Evolutionary conservation across 2,888 invertebrate genomes (phyloP), one percentile per base, ranked within the genome.

Genomic region (Lydus trimaculatus): DNA sequence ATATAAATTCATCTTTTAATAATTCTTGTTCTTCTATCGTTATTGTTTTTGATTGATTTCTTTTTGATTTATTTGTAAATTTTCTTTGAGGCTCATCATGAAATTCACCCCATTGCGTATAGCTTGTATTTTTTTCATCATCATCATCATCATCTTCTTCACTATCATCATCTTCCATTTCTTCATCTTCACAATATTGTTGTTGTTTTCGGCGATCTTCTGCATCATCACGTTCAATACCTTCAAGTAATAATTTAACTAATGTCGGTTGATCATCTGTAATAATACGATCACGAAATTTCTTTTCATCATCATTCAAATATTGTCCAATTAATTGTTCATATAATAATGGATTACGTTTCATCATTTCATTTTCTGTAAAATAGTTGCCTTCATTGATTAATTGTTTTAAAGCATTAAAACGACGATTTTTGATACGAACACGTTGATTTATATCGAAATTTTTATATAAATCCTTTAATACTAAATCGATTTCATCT

Each of bases 331-430:
- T 88, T 75, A 98, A 86, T 79, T 97, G 94, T 73, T 98, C 95
- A 85, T 95, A 98, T 0, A 98, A 85, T 64, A 94, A 87, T 0
- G 98, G 98, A 84, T 96, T 95, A 69, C 98, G 87, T 75, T 91
- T 91, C 90, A 96, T 95, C 98, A 98, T 98, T 87, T 96, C 94
- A 70, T 90, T 91, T 83, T 98, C 97, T 82, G 93, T 93, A 80
- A 98, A 98, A 84, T 97, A 98, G 31, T 88, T 87, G 75, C 90
- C 88, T 72, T 91, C 89, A 63, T 88, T 86, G 48, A 93, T 87
- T 73, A 97, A 84, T 78, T 91, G 88, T 78, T 93, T 90, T 80
- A 97, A 85, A 1, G 96, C 97, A 79, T 91, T 90, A 81, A 90
- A 97, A 52, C 97, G 87, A 75, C 96, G 88, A 83, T 97, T 97